These are phyloP conservation scores for Carassius carassius DNA, from an alignment of 2,113 vertebrate species.

Conservation along the genomic window DNA sequence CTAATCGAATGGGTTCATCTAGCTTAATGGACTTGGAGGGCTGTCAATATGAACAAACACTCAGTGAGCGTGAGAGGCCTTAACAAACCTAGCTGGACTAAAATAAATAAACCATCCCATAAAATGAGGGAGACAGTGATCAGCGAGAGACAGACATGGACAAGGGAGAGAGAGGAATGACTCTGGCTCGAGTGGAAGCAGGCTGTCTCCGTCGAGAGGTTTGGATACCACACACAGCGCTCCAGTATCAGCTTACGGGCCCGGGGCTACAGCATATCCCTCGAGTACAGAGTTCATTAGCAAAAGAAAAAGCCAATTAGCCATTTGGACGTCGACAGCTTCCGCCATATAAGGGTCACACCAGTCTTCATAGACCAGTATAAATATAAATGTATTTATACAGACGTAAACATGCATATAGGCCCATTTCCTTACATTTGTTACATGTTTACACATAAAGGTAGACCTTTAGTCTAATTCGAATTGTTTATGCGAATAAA, in stretches of 20 bases:
- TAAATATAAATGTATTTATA: not conserved
- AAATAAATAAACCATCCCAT: conserved; percentile 71
- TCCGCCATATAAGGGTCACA: conserved; percentile 82
- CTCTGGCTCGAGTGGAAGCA: conserved; percentile 99
- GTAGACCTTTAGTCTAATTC: too few relatives aligned
- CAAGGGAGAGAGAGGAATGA: conserved; percentile 81
- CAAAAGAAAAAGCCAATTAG: conserved; percentile 98
- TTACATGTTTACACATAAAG: not conserved
- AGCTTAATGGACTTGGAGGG: not conserved
- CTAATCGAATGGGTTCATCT: not conserved
- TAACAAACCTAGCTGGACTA: conserved; percentile 41
- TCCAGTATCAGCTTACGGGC: conserved; percentile 95
- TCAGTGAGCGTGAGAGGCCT: not conserved
- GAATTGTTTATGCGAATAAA: too few relatives aligned
- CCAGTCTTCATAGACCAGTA: not conserved
- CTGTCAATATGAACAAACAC: not conserved
- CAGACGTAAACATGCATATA: not conserved
- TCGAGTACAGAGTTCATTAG: conserved; percentile 93
- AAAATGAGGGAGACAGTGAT: conserved; percentile 70
- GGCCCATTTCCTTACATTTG: not conserved
- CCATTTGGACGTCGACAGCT: conserved; percentile 95
- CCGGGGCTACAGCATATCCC: conserved; percentile 86
- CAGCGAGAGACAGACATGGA: conserved; percentile 53
- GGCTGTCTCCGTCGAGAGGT: conserved; percentile 95
- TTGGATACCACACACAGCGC: conserved; percentile 97